phyloP scores from a whole-genome alignment of 2,797 vertebrate species.

The Octomys mimax region DNA sequence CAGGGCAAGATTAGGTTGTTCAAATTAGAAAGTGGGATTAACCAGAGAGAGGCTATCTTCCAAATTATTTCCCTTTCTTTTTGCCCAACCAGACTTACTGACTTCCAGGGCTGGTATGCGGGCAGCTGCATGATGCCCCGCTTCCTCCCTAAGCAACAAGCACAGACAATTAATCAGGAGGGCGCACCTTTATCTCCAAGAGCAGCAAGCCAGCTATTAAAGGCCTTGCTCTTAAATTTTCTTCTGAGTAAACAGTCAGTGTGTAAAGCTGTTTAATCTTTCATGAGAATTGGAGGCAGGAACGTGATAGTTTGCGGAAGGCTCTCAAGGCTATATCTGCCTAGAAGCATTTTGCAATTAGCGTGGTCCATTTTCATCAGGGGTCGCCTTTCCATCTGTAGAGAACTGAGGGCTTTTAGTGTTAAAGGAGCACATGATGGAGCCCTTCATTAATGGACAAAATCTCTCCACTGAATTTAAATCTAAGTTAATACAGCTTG shows the following conservation, averaged over 20 bases:
- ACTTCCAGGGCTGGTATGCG: constrained; percentile 8
- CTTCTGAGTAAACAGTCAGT: constrained; percentile 71
- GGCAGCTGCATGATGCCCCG: background rate
- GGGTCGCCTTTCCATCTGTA: constrained; percentile 43
- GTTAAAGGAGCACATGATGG: background rate
- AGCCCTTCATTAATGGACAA: constrained; percentile 33
- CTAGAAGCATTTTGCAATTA: constrained; percentile 72
- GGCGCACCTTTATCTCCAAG: constrained; percentile 49
- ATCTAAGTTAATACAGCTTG: background rate
- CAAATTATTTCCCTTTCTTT: constrained; percentile 50
- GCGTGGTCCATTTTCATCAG: constrained; percentile 59
- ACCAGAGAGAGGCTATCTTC: constrained; percentile 50
- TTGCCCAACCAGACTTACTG: constrained; percentile 11
- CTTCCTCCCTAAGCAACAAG: background rate
- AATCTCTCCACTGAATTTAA: constrained; percentile 12
- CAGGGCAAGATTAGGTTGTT: constrained; percentile 54
- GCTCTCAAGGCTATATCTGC: constrained; percentile 40
- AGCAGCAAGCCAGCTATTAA: constrained; percentile 62
- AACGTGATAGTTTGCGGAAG: background rate
- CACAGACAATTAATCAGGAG: constrained; percentile 13
- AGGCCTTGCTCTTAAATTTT: constrained; percentile 62
- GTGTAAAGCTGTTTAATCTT: constrained; percentile 75
- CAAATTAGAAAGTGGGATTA: constrained; percentile 72
- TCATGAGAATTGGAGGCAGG: constrained; percentile 66
- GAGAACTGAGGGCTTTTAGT: constrained; percentile 50